Base-by-base conservation (phyloP, 2,797 vertebrate species). In the Liparis tanakae region DNA sequence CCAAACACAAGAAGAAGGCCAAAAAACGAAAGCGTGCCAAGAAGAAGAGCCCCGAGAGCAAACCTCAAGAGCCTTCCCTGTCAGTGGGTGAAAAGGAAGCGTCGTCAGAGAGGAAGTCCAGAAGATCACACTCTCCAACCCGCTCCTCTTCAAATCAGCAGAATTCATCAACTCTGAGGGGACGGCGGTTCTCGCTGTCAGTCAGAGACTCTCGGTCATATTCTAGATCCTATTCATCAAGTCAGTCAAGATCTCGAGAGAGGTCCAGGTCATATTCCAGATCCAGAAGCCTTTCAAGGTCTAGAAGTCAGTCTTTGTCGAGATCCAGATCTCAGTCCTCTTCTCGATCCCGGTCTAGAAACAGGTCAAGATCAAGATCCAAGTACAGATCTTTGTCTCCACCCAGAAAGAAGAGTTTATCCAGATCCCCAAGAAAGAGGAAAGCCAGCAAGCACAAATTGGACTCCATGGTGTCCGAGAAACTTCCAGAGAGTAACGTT, bases 11-110 rank as follows among this genome's bases (percentile, higher is more conserved):
- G 91, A 99, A 97, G 87, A 99, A 98, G 82, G 88, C 94, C 30
- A 99, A 97, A 88, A 99, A 97, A 89, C 95, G 93, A 48, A 99
- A 98, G 62, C 96, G 94, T 65, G 88, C 92, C 63, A 97, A 96
- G 88, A 97, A 95, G 85, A 97, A 95, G 72, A 85, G 74, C 65
- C 84, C 87, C 54, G 95, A 93, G 82, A 89, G 33, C 70, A 94
- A 93, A 87, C 61, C 74, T 22, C 85, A 74, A 48, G 87, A 89
- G 1, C 63, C 87, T 0, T 59, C 84, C 0, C 82, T 82, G 0
- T 94, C 95, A 37, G 94, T 95, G 10, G 82, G 85, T 6, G 94
- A 95, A 63, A 93, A 89, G 57, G 94, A 94, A 1, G 85, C 59
- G 57, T 95, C 97, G 63, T 94, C 94, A 43, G 87, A 82, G 73